Conservation (phyloP, 2,888 invertebrate genomes). For the Acleris sparsana region DNA sequence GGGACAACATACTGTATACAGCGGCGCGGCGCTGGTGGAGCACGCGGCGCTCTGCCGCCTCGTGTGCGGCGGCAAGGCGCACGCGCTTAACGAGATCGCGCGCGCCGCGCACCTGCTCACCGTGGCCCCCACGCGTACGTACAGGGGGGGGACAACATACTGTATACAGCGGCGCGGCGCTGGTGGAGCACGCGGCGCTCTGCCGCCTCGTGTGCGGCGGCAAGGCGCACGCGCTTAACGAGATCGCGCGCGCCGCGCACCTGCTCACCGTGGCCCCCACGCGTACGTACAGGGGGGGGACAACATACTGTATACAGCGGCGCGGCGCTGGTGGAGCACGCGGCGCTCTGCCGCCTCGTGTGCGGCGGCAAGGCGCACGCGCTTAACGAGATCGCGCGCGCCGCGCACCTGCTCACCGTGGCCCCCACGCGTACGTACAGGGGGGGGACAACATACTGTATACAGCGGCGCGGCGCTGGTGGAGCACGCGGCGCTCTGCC, state of each 20-base stretch:
- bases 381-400: slow-evolving; percentile 87
- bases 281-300: slow-evolving; percentile 38
- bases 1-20: slow-evolving; percentile 24
- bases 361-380: slow-evolving; percentile 98
- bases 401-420: slow-evolving; percentile 56
- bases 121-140: slow-evolving; percentile 50
- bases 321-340: slow-evolving; percentile 90
- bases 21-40: slow-evolving; percentile 85
- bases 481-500: slow-evolving; percentile 98
- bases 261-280: slow-evolving; percentile 53
- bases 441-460: slow-evolving; percentile 2
- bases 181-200: slow-evolving; percentile 97
- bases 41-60: slow-evolving; percentile 98
- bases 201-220: slow-evolving; percentile 98
- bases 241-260: slow-evolving; percentile 81
- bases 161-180: slow-evolving; percentile 52
- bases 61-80: slow-evolving; percentile 97
- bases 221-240: slow-evolving; percentile 94
- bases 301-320: slow-evolving; percentile 43
- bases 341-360: slow-evolving; percentile 97
- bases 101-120: slow-evolving; percentile 63
- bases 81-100: slow-evolving; percentile 91
- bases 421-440: slow-evolving; percentile 50
- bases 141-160: slow-evolving; percentile 4
- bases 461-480: slow-evolving; percentile 72